Base-by-base conservation (phyloP, 2,113 vertebrate genomes). In the Miniopterus natalensis region DNA sequence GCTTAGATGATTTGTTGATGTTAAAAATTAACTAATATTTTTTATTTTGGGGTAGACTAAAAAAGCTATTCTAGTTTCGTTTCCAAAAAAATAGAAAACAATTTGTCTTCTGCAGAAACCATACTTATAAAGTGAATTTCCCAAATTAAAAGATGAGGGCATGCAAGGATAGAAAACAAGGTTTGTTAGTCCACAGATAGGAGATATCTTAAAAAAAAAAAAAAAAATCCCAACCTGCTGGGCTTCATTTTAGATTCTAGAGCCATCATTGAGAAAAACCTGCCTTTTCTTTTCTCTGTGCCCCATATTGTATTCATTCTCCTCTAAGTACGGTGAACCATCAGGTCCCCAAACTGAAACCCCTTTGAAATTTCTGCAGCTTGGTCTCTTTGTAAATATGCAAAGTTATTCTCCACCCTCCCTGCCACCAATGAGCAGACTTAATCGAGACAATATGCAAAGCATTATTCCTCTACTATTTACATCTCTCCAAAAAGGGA, bases 201-300 rank as follows among this genome's bases (percentile, higher is more conserved):
- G 88, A 0, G 8, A 75, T 97, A 97, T 95, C 85, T 98, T 97
- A 20, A 53, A 45, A 89, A 94, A 55, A 45, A 97, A 45, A 97
- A 96, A 61, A 42, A 97, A 57, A 63, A 97, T 84, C 77, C 77
- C 71, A 97, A 96, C 95, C 97, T 97, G 97, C 97, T 97, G 94
- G 96, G 94, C 88, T 97, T 97, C 97, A 98, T 97, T 98, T 98
- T 97, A 97, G 94, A 98, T 98, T 95, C 93, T 97, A 97, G 95
- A 97, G 71, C 47, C 97, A 92, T 96, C 95, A 97, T 97, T 98
- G 97, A 98, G 96, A 84, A 57, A 49, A 90, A 93, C 79, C 84
- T 42, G 8, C 31, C 96, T 97, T 98, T 0, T 6, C 59, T 88
- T 98, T 94, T 96, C 83, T 97, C 74, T 97, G 79, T 98, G 93